Evolutionary conservation across 1,140 invertebrate genomes (phyloP), one percentile per base, ranked within the genome.

Genomic region (Catajapyx aquilonaris): DNA sequence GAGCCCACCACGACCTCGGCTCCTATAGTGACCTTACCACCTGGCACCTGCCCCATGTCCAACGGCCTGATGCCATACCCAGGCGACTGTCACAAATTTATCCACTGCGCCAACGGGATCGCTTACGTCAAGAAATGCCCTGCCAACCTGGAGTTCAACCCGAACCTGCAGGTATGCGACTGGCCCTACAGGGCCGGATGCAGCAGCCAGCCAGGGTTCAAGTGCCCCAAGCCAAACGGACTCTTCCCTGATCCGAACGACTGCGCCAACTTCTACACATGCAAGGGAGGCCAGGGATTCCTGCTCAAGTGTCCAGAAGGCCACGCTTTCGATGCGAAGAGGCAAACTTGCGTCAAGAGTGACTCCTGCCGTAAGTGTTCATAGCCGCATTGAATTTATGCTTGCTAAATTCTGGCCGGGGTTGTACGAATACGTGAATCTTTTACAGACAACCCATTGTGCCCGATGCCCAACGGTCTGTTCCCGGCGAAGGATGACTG

Each of bases 141-240:
- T 9, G 2, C 20, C 1, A 44, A 44, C 7, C 33, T 48, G 2
- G 38, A 49, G 15, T 51, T 46, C 34, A 52, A 52, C 39, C 39
- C 36, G 5, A 21, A 11, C 1, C 13, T 39, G 2, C 34, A 44
- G 33, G 39, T 44, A 3, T 57, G 53, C 28, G 46, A 52, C 34
- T 48, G 23, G 20, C 45, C 50, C 10, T 11, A 37, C 25, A 23
- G 38, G 16, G 45, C 45, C 5, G 42, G 41, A 7, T 46, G 44
- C 22, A 9, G 7, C 23, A 28, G 7, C 7, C 23, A 7, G 13
- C 7, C 23, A 7, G 23, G 23, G 13, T 9, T 13, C 23, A 28
- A 7, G 13, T 9, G 7, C 13, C 23, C 23, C 7, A 28, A 7
- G 7, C 13, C 23, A 28, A 28, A 28, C 23, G 23, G 23, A 28